Conservation (phyloP, 2,888 invertebrate species). For the Himalopsyche tibetana region DNA sequence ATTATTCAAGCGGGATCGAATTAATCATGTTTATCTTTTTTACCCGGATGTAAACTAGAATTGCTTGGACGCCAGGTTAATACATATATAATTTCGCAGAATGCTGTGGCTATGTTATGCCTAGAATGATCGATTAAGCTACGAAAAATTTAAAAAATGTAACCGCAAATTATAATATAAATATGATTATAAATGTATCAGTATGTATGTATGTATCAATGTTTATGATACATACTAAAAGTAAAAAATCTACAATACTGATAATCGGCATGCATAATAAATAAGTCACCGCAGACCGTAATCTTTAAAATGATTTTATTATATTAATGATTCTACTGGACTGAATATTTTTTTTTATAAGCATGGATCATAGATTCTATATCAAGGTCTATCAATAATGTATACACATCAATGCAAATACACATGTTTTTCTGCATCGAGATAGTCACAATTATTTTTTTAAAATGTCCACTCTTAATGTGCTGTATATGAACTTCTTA, state of each 20-base stretch:
- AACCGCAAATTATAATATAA: slow-evolving; percentile 7
- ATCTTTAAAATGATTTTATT: too few species aligned
- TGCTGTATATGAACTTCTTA: too few species aligned
- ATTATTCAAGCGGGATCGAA: slow-evolving; percentile 6
- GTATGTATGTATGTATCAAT: background rate
- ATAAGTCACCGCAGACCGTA: too few species aligned
- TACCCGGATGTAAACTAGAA: slow-evolving; percentile 39
- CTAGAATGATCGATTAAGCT: background rate
- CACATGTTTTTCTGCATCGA: too few species aligned
- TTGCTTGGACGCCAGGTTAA: slow-evolving; percentile 15
- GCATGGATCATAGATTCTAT: too few species aligned
- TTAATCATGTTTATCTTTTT: slow-evolving; percentile 14
- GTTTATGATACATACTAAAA: slow-evolving; percentile 1
- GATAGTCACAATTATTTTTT: too few species aligned
- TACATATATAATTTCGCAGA: slow-evolving; percentile 6
- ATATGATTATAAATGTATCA: background rate
- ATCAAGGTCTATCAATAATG: too few species aligned
- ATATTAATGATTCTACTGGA: too few species aligned
- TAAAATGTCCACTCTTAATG: too few species aligned
- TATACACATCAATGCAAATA: too few species aligned
- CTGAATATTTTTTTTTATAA: too few species aligned
- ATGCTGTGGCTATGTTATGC: slow-evolving; percentile 16
- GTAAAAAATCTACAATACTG: background rate
- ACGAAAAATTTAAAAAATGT: slow-evolving; percentile 12
- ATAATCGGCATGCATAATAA: too few species aligned